phyloP scores from a whole-genome alignment of 2,113 vertebrate genomes.

The Rhinichthys klamathensis region DNA sequence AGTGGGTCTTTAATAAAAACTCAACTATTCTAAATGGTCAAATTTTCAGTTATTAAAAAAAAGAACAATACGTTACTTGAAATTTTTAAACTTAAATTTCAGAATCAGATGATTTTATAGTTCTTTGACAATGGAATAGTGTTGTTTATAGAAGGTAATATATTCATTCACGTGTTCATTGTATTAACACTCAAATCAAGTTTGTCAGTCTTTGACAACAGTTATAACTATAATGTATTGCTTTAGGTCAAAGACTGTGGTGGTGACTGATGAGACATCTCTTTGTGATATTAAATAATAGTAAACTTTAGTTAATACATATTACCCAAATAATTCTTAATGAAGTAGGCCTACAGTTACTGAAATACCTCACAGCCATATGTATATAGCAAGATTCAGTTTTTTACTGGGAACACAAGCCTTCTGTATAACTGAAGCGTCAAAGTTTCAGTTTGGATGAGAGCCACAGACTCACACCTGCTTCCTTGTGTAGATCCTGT shows the following conservation, averaged over 20 bases:
- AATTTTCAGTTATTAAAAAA: not conserved
- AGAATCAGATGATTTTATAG: not conserved
- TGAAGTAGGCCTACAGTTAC: not conserved
- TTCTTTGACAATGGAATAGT: not conserved
- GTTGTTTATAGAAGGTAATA: not conserved
- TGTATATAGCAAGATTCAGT: not conserved
- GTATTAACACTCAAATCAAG: not conserved
- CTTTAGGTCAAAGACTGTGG: not conserved
- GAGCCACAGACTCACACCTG: constrained; percentile 29
- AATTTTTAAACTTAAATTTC: not conserved
- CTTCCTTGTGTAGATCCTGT: constrained; percentile 19
- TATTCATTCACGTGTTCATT: too few species aligned
- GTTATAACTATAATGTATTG: too few species aligned
- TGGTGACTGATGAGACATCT: not conserved
- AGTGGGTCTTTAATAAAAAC: too few species aligned
- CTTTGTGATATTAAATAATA: not conserved
- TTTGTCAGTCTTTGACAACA: not conserved
- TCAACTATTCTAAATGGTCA: not conserved
- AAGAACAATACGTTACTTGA: not conserved
- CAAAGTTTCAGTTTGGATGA: constrained; percentile 20
- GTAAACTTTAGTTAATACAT: not conserved
- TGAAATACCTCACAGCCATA: not conserved
- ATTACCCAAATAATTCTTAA: not conserved
- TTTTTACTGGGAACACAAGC: not conserved
- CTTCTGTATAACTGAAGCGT: not conserved